Evolutionary conservation across 2,797 vertebrate species (phyloP), one percentile per base, ranked within the genome.

Genomic region (Phoxinus dragarum): DNA sequence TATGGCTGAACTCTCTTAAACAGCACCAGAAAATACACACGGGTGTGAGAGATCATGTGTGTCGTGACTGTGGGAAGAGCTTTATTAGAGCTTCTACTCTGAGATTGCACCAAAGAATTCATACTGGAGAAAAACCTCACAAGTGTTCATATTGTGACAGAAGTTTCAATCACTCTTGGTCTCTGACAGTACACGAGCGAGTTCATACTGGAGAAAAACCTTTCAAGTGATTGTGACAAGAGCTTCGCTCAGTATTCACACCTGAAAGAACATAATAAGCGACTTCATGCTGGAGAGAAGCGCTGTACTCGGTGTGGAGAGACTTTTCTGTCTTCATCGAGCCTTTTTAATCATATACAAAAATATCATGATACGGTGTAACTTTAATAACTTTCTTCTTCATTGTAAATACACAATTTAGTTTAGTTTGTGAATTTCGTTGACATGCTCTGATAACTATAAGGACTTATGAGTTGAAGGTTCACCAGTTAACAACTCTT

Each of bases 11-110:
- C 59, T 61, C 59, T 61, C 10, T 61, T 14, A 61, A 12, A 61
- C 59, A 27, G 59, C 59, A 61, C 59, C n/a, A 61, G 59, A 61
- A 27, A 61, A 27, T 61, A 14, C 59, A 61, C 59, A 61, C 4
- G 2, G 59, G n/a, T 1, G 59, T 5, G 59, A 61, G 4, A 61
- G 21, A 71, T 40, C 68, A 71, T 71, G 68, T 11, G 19, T 71
- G 68, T 42, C 11, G 1, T 8, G 68, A 71, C 17, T 76, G 74
- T 76, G 74, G 74, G 10, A 76, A 76, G 52, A 76, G 47, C 31
- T 76, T 76, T 54, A 34, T 4, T 71, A 47, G 44, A 14, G 16
- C 44, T 11, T 34, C 31, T 31, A 8, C n/a, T 27, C 59, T 54
- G 74, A 54, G 21, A 56, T 34, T 6, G 9, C 74, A 76, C 14